Base-by-base conservation (phyloP, 2,113 vertebrate genomes). In the Setophaga kirtlandii region DNA sequence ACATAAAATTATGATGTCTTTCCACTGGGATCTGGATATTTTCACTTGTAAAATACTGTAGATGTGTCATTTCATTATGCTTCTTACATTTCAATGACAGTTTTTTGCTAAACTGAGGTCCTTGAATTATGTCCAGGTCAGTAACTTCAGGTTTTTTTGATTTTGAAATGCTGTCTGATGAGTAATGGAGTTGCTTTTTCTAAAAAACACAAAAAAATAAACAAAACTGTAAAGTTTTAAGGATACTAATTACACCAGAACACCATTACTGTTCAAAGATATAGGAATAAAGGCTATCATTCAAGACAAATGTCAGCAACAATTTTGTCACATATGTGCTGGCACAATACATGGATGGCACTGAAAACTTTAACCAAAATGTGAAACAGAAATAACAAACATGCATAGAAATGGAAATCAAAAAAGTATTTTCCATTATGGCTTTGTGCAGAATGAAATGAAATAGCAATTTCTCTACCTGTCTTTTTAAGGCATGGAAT, bases 271-370 rank as follows among this genome's bases (percentile, higher is more conserved):
- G 62, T 65, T 37, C 33, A 94, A 90, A 70, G 50, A 69, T 70
- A 53, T 12, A 83, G 33, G 52, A 65, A 87, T 68, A 77, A 9
- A 88, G n/a, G 15, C 35, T 28, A 86, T 60, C 17, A 81, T 41
- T 95, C 74, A 69, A 88, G 68, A 93, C 68, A 96, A 93, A 93
- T 63, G 5, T 22, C 77, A 96, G 16, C 28, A 85, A 60, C 87
- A 74, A 75, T 52, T 88, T 84, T 4, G 0, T 62, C 55, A 91
- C 4, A 42, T 53, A 2, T 86, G 53, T 95, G 20, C 52, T 89
- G 58, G 27, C 8, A 87, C 60, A 74, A 63, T 70, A 79, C 80
- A 69, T 76, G 16, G 7, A 71, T 91, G 41, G 12, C 59, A 50
- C 33, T 81, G 64, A 76, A 94, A 93, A 56, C 30, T 73, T 90